phyloP scores from a whole-genome alignment of 2,113 vertebrate species.

The Cyanoderma ruficeps region DNA sequence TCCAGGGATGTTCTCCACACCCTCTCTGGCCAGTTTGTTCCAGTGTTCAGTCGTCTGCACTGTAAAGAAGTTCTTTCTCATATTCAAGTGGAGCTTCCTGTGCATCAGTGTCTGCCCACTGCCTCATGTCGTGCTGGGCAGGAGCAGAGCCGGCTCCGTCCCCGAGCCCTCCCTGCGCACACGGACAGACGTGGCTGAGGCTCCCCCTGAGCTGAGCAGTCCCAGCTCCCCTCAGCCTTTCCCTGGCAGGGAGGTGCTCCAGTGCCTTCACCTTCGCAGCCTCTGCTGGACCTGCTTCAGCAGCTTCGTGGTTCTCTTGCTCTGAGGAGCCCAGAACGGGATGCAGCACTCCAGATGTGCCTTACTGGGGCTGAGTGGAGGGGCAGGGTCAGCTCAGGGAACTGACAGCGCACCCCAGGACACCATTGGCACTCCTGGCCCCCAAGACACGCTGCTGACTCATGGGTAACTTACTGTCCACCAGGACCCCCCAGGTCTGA shows the following conservation, averaged over 20 bases:
- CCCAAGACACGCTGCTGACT: not conserved
- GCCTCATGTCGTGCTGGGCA: not conserved
- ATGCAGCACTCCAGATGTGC: not conserved
- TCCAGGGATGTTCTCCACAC: not conserved
- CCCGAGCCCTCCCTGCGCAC: not conserved
- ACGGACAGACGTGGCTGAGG: not conserved
- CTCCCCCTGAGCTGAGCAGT: not conserved
- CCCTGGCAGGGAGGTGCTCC: not conserved
- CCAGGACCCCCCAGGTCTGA: not conserved
- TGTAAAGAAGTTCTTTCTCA: not conserved
- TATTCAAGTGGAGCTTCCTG: not conserved
- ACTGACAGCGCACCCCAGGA: not conserved
- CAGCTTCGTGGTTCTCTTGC: not conserved
- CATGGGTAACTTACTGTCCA: not conserved
- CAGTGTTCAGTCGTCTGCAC: not conserved
- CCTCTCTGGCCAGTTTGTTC: not conserved
- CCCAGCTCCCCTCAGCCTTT: not conserved
- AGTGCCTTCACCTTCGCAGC: not conserved
- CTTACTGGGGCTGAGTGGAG: not conserved
- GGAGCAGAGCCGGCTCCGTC: not conserved
- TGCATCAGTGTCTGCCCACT: not conserved
- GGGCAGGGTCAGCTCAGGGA: not conserved
- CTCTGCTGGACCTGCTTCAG: not conserved
- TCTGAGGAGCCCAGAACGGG: not conserved
- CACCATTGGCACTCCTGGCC: not conserved